Percentiles rank a stretch among this genome's conserved stretches.
phyloP scores from a whole-genome alignment of 2,113 vertebrate genomes.

The Peromyscus polionotus region DNA sequence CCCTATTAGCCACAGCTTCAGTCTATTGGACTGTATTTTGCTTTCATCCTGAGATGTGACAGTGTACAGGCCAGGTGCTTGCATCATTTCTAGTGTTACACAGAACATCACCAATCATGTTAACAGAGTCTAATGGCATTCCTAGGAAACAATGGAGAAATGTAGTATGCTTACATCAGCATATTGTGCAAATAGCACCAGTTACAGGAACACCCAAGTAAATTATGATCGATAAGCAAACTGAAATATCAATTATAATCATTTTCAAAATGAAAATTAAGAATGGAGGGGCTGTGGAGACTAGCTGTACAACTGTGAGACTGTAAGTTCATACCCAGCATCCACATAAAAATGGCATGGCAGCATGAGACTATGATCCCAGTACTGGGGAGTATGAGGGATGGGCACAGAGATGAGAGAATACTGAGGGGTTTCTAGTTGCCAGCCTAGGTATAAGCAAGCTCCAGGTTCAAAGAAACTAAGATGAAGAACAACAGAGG shows the following conservation, averaged over 20 bases:
- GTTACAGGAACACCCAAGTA: slow-evolving; percentile 32
- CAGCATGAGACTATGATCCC: not conserved
- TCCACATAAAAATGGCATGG: not conserved
- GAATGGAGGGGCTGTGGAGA: not conserved
- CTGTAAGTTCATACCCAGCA: not conserved
- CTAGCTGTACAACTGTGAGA: not conserved
- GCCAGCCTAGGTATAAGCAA: not conserved
- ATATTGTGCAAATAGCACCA: slow-evolving; percentile 35
- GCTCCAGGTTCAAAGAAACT: not conserved
- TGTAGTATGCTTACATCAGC: not conserved
- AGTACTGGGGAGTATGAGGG: too few relatives aligned
- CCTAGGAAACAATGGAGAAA: not conserved
- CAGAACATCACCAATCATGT: not conserved
- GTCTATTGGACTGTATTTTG: not conserved
- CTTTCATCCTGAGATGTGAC: slow-evolving; percentile 11
- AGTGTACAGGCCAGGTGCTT: not conserved
- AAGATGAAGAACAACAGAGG: not conserved
- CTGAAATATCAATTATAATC: slow-evolving; percentile 19
- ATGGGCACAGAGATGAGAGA: not conserved
- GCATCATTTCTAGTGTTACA: not conserved
- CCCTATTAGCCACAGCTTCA: not conserved
- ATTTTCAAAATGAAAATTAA: slow-evolving; percentile 54
- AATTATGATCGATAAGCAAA: slow-evolving; percentile 24
- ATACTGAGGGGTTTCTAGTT: not conserved
- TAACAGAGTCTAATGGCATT: slow-evolving; percentile 44